Conservation (phyloP, 35 echinoderm and acorn worm genomes). For the Lytechinus variegatus region DNA sequence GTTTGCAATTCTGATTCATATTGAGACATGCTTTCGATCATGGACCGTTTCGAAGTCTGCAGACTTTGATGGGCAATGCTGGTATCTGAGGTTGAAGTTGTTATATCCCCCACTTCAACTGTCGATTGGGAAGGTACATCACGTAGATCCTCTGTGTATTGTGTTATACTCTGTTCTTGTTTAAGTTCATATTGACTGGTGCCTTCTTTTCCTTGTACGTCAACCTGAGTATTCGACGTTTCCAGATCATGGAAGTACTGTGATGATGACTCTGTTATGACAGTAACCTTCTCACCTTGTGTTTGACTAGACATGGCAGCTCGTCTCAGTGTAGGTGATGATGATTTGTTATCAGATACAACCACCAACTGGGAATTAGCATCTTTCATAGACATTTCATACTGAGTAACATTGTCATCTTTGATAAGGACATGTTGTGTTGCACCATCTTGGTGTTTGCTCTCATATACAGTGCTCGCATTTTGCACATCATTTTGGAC, state of each 20-base stretch:
- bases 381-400: neutral
- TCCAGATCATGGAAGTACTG: neutral
- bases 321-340: neutral
- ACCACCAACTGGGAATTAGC: neutral
- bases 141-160: neutral
- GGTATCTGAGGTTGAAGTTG: neutral
- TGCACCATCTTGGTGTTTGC: neutral
- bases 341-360: neutral
- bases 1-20: neutral
- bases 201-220: neutral
- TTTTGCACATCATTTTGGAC: neutral
- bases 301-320: neutral
- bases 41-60: neutral
- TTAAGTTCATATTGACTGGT: neutral
- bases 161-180: neutral
- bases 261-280: constrained; percentile 1
- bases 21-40: neutral
- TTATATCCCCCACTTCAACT: neutral
- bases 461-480: neutral
- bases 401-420: neutral
- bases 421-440: neutral
- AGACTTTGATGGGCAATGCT: neutral
- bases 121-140: neutral
- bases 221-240: neutral
- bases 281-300: neutral